A percentile compares a stretch with the other conserved stretches of the same genome.
Conservation (phyloP, 2,888 invertebrate genomes). For the Sphaeridia pumilis region DNA sequence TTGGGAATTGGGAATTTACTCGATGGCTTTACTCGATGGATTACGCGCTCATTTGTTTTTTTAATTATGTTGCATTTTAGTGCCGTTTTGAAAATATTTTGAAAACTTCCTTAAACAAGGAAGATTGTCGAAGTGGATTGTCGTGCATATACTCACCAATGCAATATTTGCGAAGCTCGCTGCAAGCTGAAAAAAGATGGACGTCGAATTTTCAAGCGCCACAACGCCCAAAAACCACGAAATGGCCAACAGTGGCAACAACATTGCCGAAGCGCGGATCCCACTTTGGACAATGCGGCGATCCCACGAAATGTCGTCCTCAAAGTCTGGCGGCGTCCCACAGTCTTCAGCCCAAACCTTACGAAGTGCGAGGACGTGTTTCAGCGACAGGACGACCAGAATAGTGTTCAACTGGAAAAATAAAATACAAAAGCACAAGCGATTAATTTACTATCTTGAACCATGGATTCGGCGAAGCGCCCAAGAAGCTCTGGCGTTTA, state of each 20-base stretch:
- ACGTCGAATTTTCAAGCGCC: slow-evolving; percentile 54
- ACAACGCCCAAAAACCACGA: slow-evolving; percentile 64
- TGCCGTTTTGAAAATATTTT: too few species aligned
- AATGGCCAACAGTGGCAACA: slow-evolving; percentile 58
- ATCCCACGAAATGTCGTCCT: slow-evolving; percentile 34
- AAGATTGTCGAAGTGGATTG: too few species aligned
- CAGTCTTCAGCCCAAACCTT: slow-evolving; percentile 36
- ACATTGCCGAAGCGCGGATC: slow-evolving; percentile 50
- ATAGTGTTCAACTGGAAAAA: slow-evolving; percentile 39
- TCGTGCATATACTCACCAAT: slow-evolving; percentile 37
- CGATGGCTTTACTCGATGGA: too few species aligned
- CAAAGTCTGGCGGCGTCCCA: slow-evolving; percentile 31
- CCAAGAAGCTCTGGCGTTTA: neutral
- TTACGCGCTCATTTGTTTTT: too few species aligned
- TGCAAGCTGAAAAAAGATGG: slow-evolving; percentile 38
- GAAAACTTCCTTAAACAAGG: too few species aligned
- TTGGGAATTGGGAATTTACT: too few species aligned
- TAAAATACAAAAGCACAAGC: neutral
- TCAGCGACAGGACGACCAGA: slow-evolving; percentile 39
- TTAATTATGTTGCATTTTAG: too few species aligned
- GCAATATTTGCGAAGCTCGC: slow-evolving; percentile 38
- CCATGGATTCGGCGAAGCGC: neutral
- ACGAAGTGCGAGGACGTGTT: slow-evolving; percentile 34
- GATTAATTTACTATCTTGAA: slow-evolving; percentile 1
- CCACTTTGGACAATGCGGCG: slow-evolving; percentile 36